A percentile compares a stretch with the other conserved stretches of the same genome.
These are phyloP conservation scores for Pionites leucogaster DNA, from an alignment of 2,113 vertebrate genomes.

Conservation along the genomic window DNA sequence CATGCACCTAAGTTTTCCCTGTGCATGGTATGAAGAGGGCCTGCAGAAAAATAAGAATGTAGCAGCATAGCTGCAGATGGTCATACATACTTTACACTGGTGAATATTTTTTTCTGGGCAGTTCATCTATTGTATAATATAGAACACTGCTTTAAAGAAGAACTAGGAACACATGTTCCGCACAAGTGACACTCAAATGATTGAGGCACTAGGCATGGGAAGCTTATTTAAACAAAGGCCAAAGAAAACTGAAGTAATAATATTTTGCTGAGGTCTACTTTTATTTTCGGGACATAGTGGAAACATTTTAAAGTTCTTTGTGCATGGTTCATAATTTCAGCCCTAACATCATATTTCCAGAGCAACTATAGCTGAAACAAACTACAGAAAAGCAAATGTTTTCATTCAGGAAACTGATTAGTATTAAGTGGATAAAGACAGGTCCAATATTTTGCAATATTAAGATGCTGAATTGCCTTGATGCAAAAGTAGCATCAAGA, in stretches of 20 bases:
- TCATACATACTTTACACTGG: neutral
- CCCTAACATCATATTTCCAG: neutral
- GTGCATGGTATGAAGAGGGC: neutral
- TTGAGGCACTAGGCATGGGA: neutral
- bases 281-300: neutral
- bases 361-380: neutral
- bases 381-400: neutral
- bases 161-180: neutral
- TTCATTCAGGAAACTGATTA: neutral
- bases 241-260: slow-evolving; percentile 1
- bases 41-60: neutral
- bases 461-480: neutral
- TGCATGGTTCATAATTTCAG: neutral
- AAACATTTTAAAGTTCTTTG: neutral
- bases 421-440: neutral
- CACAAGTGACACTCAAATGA: slow-evolving; percentile 11
- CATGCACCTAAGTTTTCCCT: neutral
- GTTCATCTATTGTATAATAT: neutral
- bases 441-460: neutral
- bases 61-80: neutral
- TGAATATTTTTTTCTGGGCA: neutral
- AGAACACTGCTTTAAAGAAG: slow-evolving; percentile 7
- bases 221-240: neutral
- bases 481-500: neutral
- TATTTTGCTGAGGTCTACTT: neutral